A percentile compares a stretch with the other conserved stretches of the same genome.
Evolutionary conservation across 2,113 vertebrate species (phyloP).

Genomic region (Henicopernis longicauda): DNA sequence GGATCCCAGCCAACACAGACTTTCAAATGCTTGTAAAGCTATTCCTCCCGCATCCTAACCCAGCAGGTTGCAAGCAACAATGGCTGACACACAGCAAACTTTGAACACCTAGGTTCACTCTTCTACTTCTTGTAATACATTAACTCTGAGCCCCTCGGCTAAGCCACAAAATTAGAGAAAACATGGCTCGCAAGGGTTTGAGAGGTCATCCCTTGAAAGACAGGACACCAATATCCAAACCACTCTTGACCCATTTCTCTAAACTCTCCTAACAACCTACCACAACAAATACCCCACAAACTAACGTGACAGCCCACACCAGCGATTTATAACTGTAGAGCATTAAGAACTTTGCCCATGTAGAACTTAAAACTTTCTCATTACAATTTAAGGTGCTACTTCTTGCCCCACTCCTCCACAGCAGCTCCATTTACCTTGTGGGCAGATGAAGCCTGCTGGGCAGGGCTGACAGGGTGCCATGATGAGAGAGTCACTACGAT

Average conservation of each 20-base stretch:
- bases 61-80: background rate
- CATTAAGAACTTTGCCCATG: background rate
- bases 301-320: background rate
- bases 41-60: background rate
- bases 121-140: background rate
- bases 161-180: background rate
- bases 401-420: background rate
- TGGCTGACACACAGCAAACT: background rate
- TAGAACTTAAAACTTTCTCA: background rate
- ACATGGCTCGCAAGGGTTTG: fast-evolving
- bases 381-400: background rate
- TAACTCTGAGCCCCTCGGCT: background rate
- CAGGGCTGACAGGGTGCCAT: constrained; percentile 77
- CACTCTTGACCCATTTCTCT: background rate
- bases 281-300: background rate
- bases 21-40: background rate
- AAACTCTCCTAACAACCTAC: background rate
- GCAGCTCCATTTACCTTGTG: constrained; percentile 66
- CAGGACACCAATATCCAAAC: background rate
- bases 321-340: background rate
- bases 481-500: constrained; percentile 53
- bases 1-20: background rate
- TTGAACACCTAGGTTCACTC: background rate
- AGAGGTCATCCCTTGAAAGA: background rate
- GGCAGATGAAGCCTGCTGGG: constrained; percentile 85